These are phyloP conservation scores for Bombus picipes DNA, from an alignment of 1,140 invertebrate genomes.

Conservation along the genomic window DNA sequence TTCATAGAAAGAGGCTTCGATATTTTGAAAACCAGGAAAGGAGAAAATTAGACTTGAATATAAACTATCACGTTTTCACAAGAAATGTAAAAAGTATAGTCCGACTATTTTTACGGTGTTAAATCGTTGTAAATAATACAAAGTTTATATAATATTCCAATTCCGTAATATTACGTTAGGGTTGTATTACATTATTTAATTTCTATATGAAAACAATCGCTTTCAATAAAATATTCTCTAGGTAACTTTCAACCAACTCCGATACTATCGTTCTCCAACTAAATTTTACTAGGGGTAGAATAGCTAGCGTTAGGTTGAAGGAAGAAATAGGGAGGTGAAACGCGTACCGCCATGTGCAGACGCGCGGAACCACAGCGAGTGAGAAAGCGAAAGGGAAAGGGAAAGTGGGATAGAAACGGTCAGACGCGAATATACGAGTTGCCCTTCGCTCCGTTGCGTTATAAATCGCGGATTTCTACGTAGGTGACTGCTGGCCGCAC, in stretches of 20 bases:
- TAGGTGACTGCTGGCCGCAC: slow-evolving; percentile 64
- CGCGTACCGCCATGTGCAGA: neutral
- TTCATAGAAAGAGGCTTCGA: too few species aligned
- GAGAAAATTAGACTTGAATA: too few species aligned
- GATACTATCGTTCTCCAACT: too few species aligned
- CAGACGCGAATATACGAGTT: slow-evolving; percentile 55
- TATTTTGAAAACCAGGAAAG: too few species aligned
- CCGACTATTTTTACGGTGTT: too few species aligned
- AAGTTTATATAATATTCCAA: neutral
- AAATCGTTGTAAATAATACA: too few species aligned
- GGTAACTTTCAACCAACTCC: too few species aligned
- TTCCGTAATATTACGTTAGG: neutral
- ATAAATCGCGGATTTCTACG: slow-evolving; percentile 71
- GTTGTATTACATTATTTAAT: neutral
- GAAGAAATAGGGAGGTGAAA: neutral
- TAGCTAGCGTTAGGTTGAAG: neutral
- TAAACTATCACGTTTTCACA: too few species aligned
- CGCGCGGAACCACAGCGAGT: slow-evolving; percentile 29
- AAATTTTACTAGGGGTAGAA: neutral
- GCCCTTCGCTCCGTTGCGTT: slow-evolving; percentile 65
- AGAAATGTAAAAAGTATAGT: too few species aligned
- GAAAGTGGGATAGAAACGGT: slow-evolving; percentile 49
- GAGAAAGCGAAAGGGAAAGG: slow-evolving; percentile 49
- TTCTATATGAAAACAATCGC: neutral
- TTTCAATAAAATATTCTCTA: neutral